A percentile compares a stretch with the other conserved stretches of the same genome.
phyloP scores from a whole-genome alignment of 2,888 invertebrate genomes.

The Ctenicera cuprea region DNA sequence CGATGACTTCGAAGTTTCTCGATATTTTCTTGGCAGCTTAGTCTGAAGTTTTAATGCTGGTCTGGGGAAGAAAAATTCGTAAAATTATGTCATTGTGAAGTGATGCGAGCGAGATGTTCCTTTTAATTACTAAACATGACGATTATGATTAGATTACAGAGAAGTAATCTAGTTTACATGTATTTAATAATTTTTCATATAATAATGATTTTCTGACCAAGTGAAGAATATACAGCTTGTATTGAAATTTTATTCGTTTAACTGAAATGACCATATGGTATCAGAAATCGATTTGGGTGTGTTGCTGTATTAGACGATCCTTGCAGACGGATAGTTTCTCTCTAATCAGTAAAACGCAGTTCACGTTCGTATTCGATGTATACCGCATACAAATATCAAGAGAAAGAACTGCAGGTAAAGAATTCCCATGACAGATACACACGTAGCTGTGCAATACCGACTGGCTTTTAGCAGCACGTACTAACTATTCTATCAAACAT shows the following conservation, averaged over 20 bases:
- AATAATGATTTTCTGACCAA: too few species aligned
- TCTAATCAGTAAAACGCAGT: constrained; percentile 36
- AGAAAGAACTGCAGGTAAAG: constrained; percentile 26
- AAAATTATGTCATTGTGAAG: too few species aligned
- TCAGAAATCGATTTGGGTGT: constrained; percentile 8
- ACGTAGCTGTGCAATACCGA: constrained; percentile 31
- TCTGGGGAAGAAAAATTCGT: too few species aligned
- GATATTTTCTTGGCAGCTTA: too few species aligned
- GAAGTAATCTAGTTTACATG: too few species aligned
- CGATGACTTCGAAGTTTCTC: too few species aligned
- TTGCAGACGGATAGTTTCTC: constrained; percentile 25
- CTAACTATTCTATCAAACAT: constrained; percentile 21
- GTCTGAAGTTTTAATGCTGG: too few species aligned
- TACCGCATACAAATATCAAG: constrained; percentile 32
- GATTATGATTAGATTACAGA: too few species aligned
- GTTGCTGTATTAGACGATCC: neutral
- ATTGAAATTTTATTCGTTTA: neutral
- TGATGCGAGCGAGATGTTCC: too few species aligned
- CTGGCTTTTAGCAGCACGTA: constrained; percentile 22
- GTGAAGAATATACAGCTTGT: too few species aligned
- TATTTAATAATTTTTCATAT: too few species aligned
- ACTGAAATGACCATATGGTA: neutral
- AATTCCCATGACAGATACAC: constrained; percentile 40
- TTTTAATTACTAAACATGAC: too few species aligned
- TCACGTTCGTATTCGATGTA: constrained; percentile 34